A percentile compares a stretch with the other conserved stretches of the same genome.
Conservation (phyloP, 35 echinoderm and acorn worm species). For the Heliocidaris tuberculata region DNA sequence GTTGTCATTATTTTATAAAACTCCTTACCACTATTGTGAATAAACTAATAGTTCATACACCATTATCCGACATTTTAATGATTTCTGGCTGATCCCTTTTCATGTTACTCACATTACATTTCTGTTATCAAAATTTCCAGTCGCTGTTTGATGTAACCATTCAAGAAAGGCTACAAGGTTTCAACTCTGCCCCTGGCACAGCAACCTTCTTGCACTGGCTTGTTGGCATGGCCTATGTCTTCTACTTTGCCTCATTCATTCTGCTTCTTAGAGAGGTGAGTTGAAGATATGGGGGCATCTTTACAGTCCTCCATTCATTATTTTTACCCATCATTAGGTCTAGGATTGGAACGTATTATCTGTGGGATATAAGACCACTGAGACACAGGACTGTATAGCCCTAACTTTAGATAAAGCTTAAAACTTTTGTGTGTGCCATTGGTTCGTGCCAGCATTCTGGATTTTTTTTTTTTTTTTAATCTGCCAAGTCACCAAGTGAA, state of each 20-base stretch:
- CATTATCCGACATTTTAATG: neutral
- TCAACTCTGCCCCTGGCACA: constrained; percentile 93
- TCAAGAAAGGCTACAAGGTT: constrained; percentile 79
- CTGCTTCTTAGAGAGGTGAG: constrained; percentile 94
- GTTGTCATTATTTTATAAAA: no score
- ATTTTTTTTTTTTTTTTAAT: neutral
- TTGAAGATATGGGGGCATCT: neutral
- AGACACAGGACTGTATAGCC: no score
- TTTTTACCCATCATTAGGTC: no score
- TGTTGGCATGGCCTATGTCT: constrained; percentile 97
- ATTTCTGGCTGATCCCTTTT: neutral
- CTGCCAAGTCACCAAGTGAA: no score
- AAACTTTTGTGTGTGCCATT: neutral
- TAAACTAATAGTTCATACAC: neutral
- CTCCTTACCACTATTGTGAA: no score
- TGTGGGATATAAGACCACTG: no score
- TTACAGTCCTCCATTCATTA: neutral
- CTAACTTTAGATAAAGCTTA: no score
- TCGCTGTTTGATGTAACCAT: constrained; percentile 85
- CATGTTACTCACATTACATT: neutral
- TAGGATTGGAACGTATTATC: no score
- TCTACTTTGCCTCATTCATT: constrained; percentile 98
- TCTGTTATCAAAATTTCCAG: constrained; percentile 44
- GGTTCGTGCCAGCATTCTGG: neutral
- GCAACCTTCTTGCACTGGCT: constrained; percentile 98